Evolutionary conservation across 1,140 invertebrate species (phyloP), one percentile per base, ranked within the genome.

Genomic region (Ceratosolen fusciceps): DNA sequence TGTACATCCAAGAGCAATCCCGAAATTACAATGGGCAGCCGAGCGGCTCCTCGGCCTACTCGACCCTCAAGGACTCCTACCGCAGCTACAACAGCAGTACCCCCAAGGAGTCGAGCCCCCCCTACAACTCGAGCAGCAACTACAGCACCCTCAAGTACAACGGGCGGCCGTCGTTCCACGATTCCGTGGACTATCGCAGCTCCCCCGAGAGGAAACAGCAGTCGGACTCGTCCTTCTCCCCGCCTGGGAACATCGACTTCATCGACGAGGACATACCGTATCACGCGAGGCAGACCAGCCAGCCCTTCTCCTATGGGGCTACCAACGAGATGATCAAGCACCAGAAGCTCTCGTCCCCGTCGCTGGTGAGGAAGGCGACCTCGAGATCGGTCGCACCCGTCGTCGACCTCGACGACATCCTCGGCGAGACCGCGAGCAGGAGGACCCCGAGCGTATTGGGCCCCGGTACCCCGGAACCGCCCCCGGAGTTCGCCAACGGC

Each of bases 261-360:
- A 91, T 91, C 79, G 92, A 92, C 82, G 91, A 92, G 72, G 92
- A 94, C 84, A 94, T 95, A 83, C 95, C 95, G 37, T 97, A 96
- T 87, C 96, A 96, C 92, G 95, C 95, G 76, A 90, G 95, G 68
- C 92, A 94, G 71, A 94, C 95, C 87, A 95, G 94, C 82, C 92
- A 94, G 80, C 95, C 95, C 26, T 97, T 97, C 89, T 95, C 94
- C 21, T 96, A 96, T 91, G 94, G 94, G 37, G 91, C 91, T 29
- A 91, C 92, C 49, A 91, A 91, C 80, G 91, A 92, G 82, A 92
- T 92, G 92, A 90, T 93, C 83, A 91, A 90, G 85, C 88, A 88
- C 74, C 90, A 92, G 85, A 93, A 93, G 81, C 92, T 95, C 29
- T 93, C 94, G 80, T 95, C 94, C 83, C 95, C 95, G 21, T 94